These are phyloP conservation scores for Drosophila mulleri DNA, from an alignment of 2,888 invertebrate genomes.

Conservation along the genomic window DNA sequence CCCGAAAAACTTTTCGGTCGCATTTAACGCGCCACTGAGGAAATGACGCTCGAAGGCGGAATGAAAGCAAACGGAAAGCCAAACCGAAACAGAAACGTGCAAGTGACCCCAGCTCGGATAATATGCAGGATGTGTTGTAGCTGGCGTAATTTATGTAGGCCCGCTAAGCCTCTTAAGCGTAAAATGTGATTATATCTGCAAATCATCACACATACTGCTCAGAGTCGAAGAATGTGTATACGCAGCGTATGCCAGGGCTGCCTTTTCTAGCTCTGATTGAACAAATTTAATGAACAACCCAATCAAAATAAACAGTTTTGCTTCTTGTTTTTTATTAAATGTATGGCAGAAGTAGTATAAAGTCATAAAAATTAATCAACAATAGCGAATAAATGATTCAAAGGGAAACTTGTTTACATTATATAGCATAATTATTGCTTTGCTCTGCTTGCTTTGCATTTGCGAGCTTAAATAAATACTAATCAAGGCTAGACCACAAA, in stretches of 20 bases:
- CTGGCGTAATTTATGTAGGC: constrained; percentile 76
- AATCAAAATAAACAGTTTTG: neutral
- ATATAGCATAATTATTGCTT: constrained; percentile 12
- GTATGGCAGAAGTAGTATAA: neutral
- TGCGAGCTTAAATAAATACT: constrained; percentile 4
- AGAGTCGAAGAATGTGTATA: neutral
- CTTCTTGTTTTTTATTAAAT: too few species aligned
- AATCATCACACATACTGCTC: constrained; percentile 37
- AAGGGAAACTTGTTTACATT: constrained; percentile 1
- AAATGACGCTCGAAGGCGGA: constrained; percentile 11
- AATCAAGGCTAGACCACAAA: constrained; percentile 33
- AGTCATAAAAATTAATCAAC: neutral
- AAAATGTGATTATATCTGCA: constrained; percentile 72
- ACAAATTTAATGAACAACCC: neutral
- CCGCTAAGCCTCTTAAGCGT: constrained; percentile 69
- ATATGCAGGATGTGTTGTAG: constrained; percentile 20
- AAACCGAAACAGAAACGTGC: constrained; percentile 56
- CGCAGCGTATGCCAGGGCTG: constrained; percentile 32
- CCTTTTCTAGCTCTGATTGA: constrained; percentile 8
- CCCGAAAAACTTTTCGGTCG: constrained; percentile 38
- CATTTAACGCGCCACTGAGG: constrained; percentile 42
- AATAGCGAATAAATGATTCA: neutral
- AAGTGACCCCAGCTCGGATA: constrained; percentile 61
- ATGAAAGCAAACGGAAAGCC: constrained; percentile 6
- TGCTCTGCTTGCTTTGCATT: neutral